A percentile compares a stretch with the other conserved stretches of the same genome.
These are phyloP conservation scores for Idris sp. DNA, from an alignment of 1,140 invertebrate species.

Conservation along the genomic window DNA sequence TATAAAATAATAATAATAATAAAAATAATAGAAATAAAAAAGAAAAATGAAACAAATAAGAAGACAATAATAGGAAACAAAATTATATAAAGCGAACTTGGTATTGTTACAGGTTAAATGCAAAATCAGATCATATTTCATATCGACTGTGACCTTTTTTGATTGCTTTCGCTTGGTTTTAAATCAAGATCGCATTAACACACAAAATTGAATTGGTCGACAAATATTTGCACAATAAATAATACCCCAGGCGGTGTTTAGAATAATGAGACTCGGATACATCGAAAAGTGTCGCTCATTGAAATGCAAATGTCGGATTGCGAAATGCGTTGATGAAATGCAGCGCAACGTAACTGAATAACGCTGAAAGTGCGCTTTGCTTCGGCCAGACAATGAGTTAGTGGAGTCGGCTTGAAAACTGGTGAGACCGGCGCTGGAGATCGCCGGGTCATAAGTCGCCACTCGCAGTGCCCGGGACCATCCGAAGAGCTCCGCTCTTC, in stretches of 20 bases:
- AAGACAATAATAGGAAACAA: too few relatives aligned
- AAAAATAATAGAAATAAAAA: too few relatives aligned
- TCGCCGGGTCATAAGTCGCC: conserved; percentile 51
- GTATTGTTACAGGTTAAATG: too few relatives aligned
- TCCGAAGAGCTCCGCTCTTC: conserved; percentile 43
- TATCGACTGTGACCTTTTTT: conserved; percentile 1
- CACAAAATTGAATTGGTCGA: conserved; percentile 4
- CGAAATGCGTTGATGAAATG: conserved; percentile 28
- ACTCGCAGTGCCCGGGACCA: conserved; percentile 19
- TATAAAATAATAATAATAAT: too few relatives aligned
- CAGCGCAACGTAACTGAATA: conserved; percentile 21
- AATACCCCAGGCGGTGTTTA: conserved; percentile 18
- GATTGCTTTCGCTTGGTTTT: neutral
- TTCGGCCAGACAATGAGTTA: conserved; percentile 36
- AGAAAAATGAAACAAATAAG: too few relatives aligned
- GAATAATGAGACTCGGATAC: conserved; percentile 22
- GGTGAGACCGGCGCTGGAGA: conserved; percentile 27
- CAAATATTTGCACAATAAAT: conserved; percentile 38
- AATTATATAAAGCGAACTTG: too few relatives aligned
- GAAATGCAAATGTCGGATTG: conserved; percentile 39
- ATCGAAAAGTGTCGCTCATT: conserved; percentile 35
- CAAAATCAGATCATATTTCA: too few relatives aligned
- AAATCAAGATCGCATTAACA: conserved; percentile 19
- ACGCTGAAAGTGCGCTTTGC: conserved; percentile 27
- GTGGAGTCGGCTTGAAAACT: conserved; percentile 16